Conservation (phyloP, 1,140 invertebrate species). For the Platyura marginata region DNA sequence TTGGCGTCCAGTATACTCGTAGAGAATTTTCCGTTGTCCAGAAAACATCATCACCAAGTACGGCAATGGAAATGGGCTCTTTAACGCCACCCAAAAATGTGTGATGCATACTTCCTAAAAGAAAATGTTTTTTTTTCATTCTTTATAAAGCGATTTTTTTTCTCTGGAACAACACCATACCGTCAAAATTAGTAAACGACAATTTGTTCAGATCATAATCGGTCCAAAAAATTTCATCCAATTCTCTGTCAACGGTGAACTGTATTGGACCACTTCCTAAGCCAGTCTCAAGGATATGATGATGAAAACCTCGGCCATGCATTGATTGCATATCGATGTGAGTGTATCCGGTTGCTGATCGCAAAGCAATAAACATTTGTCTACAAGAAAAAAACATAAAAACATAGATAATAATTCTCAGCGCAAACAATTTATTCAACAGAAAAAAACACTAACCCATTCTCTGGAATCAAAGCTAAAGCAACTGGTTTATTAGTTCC, state of each 20-base stretch:
- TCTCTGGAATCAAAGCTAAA: slow-evolving; percentile 38
- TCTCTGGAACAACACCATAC: background rate
- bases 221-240: slow-evolving; percentile 11
- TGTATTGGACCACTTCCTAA: slow-evolving; percentile 18
- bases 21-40: slow-evolving; percentile 33
- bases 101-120: slow-evolving; percentile 4
- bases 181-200: background rate
- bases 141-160: background rate
- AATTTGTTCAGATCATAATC: slow-evolving; percentile 15
- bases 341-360: slow-evolving; percentile 20
- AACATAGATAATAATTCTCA: no score
- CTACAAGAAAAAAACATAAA: slow-evolving; percentile 22
- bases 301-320: slow-evolving; percentile 28
- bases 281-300: slow-evolving; percentile 29
- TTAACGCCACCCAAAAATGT: slow-evolving; percentile 17
- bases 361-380: slow-evolving; percentile 42
- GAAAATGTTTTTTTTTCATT: background rate
- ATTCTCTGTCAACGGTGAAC: slow-evolving; percentile 12
- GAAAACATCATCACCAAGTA: slow-evolving; percentile 36
- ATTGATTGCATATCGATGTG: slow-evolving; percentile 39
- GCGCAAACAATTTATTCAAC: slow-evolving; percentile 1
- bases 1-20: slow-evolving; percentile 37
- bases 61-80: slow-evolving; percentile 29
- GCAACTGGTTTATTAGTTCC: slow-evolving; percentile 35
- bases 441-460: slow-evolving; percentile 28